Percentiles rank a stretch among this genome's conserved stretches.
phyloP scores from a whole-genome alignment of 92 coral and sea anemone species.

The Bergia puertoricense region DNA sequence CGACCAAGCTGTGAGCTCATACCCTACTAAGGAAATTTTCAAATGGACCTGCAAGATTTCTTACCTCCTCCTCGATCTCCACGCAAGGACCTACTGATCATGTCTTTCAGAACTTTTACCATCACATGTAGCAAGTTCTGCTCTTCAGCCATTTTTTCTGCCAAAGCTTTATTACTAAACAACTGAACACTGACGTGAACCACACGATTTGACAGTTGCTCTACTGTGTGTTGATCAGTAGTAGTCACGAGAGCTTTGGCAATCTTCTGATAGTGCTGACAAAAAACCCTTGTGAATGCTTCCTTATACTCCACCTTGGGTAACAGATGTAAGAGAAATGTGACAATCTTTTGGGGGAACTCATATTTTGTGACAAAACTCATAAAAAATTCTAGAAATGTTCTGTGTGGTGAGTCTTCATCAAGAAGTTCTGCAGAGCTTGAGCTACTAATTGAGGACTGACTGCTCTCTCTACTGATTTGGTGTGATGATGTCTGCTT shows the following conservation, averaged over 20 bases:
- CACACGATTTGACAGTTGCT: slow-evolving; percentile 91
- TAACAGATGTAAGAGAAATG: slow-evolving; percentile 96
- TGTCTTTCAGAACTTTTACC: slow-evolving; percentile 97
- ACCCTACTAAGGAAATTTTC: no score
- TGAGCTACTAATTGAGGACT: slow-evolving; percentile 46
- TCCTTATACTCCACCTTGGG: slow-evolving; percentile 88
- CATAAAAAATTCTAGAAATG: slow-evolving; percentile 89
- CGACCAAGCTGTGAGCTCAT: no score
- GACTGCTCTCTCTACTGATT: slow-evolving; percentile 54
- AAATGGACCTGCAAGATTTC: no score
- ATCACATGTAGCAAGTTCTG: slow-evolving; percentile 93
- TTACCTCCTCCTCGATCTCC: slow-evolving; percentile 87
- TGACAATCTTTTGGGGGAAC: slow-evolving; percentile 94
- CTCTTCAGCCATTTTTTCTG: slow-evolving; percentile 89
- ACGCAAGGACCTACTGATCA: slow-evolving; percentile 83
- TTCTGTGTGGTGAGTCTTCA: slow-evolving; percentile 54
- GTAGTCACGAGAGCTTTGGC: slow-evolving; percentile 84
- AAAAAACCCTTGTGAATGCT: slow-evolving; percentile 88
- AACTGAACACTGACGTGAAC: slow-evolving; percentile 99
- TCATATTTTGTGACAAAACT: slow-evolving; percentile 93
- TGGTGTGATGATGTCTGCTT: slow-evolving; percentile 5
- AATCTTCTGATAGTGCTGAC: slow-evolving; percentile 95
- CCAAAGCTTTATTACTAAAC: slow-evolving; percentile 89
- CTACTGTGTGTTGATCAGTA: slow-evolving; percentile 68
- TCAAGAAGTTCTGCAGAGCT: slow-evolving; percentile 61